phyloP scores from a whole-genome alignment of 2,113 vertebrate species.

The Balaeniceps rex region DNA sequence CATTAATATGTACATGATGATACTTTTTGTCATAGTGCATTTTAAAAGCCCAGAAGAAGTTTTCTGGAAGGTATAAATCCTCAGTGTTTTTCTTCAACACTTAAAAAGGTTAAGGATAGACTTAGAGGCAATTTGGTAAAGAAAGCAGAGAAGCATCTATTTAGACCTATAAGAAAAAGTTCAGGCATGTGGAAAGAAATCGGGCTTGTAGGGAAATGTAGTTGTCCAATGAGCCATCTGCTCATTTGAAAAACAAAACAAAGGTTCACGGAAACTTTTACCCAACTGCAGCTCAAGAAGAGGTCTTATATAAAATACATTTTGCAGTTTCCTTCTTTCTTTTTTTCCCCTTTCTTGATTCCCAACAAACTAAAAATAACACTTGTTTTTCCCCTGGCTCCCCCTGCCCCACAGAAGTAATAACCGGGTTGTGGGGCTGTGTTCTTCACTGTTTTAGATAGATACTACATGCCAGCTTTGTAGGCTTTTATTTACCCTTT shows the following conservation, averaged over 20 bases:
- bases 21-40: background rate
- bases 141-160: background rate
- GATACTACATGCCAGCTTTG: background rate
- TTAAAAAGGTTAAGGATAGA: background rate
- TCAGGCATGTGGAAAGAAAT: constrained; percentile 20
- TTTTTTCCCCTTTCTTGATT: background rate
- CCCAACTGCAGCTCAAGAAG: background rate
- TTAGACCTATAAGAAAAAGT: background rate
- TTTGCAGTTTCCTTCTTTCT: background rate
- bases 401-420: background rate
- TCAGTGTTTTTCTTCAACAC: background rate
- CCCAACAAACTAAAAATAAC: background rate
- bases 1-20: background rate
- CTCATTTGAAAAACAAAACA: background rate
- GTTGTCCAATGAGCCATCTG: background rate
- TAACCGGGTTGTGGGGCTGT: background rate
- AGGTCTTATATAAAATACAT: background rate
- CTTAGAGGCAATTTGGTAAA: background rate
- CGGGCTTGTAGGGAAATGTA: background rate
- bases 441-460: background rate
- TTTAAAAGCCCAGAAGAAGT: background rate
- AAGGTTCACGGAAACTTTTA: background rate
- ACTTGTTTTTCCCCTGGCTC: background rate
- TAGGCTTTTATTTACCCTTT: background rate
- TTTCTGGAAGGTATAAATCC: background rate